Percentiles rank a stretch among this genome's conserved stretches.
phyloP scores from a whole-genome alignment of 2,113 vertebrate genomes.

The Lipophrys pholis region DNA sequence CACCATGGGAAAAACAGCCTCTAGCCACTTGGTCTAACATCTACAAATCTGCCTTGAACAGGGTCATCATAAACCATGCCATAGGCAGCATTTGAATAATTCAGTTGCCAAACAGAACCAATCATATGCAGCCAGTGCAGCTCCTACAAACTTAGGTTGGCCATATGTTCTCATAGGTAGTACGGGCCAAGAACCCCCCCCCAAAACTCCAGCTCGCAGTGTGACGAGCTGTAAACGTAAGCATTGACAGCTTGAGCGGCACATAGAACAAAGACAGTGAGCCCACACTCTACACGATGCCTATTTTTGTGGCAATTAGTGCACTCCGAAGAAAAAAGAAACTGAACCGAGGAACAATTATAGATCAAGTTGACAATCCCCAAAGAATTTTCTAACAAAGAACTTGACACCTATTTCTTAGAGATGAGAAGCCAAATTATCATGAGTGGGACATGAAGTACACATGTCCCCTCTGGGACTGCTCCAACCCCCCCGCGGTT shows the following conservation, averaged over 20 bases:
- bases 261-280: not conserved
- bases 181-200: too few species aligned
- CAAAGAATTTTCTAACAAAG: conserved; percentile 21
- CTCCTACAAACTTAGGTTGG: too few species aligned
- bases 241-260: conserved; percentile 12
- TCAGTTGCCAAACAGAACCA: too few species aligned
- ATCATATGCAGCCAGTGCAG: too few species aligned
- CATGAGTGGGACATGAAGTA: conserved; percentile 13
- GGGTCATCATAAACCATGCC: too few species aligned
- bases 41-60: too few species aligned
- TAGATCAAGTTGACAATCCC: conserved; percentile 32
- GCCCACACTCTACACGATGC: not conserved
- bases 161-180: too few species aligned
- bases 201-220: too few species aligned
- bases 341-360: conserved; percentile 20
- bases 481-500: conserved; percentile 9
- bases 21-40: too few species aligned
- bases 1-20: too few species aligned
- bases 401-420: conserved; percentile 32
- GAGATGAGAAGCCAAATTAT: conserved; percentile 33
- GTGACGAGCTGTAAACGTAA: conserved; percentile 8
- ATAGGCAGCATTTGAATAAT: too few species aligned
- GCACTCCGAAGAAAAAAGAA: not conserved
- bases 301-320: conserved; percentile 49
- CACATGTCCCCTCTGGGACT: conserved; percentile 28